A percentile compares a stretch with the other conserved stretches of the same genome.
Conservation (phyloP, 2,888 invertebrate species). For the Scaptomyza cyrtandrae region DNA sequence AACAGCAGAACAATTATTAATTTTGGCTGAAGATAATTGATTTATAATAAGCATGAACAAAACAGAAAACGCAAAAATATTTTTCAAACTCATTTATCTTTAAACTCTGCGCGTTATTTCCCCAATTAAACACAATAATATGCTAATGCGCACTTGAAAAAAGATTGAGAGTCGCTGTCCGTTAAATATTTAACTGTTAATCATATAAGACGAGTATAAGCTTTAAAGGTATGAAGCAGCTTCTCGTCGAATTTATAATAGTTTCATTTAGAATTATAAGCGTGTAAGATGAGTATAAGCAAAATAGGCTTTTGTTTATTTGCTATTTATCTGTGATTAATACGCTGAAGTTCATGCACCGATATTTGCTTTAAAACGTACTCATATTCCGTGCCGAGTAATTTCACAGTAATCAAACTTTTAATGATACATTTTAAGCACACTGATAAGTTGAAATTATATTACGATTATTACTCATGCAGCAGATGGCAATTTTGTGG, state of each 20-base stretch:
- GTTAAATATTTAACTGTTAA: no score
- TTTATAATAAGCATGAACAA: constrained; percentile 6
- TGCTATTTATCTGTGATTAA: constrained; percentile 1
- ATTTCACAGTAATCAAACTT: constrained; percentile 6
- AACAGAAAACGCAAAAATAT: neutral
- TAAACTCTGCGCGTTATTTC: neutral
- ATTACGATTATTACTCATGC: neutral
- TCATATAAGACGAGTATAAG: neutral
- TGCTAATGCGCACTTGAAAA: neutral
- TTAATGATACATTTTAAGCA: constrained; percentile 8
- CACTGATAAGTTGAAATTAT: neutral
- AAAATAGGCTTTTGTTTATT: neutral
- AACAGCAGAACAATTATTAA: constrained; percentile 6
- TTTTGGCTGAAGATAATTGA: constrained; percentile 3
- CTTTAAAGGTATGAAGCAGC: neutral
- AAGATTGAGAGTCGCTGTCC: neutral
- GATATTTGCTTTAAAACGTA: constrained; percentile 1
- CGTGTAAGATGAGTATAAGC: neutral
- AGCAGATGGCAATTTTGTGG: neutral
- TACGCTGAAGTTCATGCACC: neutral
- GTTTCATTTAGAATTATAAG: neutral
- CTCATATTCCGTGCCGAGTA: constrained; percentile 1
- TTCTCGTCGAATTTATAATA: neutral
- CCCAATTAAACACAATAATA: neutral
- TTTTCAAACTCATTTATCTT: constrained; percentile 1